Conservation (phyloP, 2,113 vertebrate species). For the Ifrita kowaldi region DNA sequence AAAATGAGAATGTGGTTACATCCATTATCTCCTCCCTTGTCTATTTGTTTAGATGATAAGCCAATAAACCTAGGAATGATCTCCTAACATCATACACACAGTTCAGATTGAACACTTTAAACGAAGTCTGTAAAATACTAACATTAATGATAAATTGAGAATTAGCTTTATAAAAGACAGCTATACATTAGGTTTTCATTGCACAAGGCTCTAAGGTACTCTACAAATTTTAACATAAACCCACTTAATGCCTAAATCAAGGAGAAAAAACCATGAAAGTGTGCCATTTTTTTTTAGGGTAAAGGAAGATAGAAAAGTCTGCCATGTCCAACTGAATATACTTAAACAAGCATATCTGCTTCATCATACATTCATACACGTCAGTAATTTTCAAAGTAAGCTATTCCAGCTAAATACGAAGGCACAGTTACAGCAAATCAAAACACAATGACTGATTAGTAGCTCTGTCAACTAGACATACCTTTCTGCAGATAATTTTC, state of each 20-base stretch:
- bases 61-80: not conserved
- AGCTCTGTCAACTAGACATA: not conserved
- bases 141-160: not conserved
- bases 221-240: not conserved
- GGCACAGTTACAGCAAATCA: not conserved
- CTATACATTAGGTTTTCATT: not conserved
- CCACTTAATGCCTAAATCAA: not conserved
- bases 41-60: not conserved
- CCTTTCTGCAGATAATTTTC: not conserved
- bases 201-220: not conserved
- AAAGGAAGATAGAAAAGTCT: not conserved
- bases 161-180: not conserved
- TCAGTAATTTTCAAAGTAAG: not conserved
- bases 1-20: not conserved
- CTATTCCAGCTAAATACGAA: not conserved
- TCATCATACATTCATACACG: not conserved
- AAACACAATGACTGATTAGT: not conserved
- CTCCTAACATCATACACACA: not conserved
- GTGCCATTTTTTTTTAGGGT: not conserved
- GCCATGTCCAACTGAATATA: not conserved
- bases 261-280: not conserved
- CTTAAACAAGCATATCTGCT: not conserved
- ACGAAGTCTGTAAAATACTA: not conserved
- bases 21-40: not conserved
- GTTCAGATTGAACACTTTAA: not conserved